Percentiles rank a stretch among this genome's conserved stretches.
Conservation (phyloP, 2,888 invertebrate genomes). For the Harpalus rubripes region DNA sequence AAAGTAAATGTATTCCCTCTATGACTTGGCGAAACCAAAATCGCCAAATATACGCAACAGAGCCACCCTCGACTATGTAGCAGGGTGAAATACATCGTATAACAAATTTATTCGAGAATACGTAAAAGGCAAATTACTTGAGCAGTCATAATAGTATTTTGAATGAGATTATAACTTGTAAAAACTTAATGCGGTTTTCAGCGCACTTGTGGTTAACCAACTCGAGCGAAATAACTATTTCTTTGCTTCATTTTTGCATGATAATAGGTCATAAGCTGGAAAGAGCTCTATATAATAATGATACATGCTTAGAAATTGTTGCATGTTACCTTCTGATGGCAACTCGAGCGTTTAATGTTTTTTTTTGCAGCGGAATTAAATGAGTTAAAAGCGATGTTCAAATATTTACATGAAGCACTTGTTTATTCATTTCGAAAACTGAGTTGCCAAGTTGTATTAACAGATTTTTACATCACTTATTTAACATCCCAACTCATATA, state of each 20-base stretch:
- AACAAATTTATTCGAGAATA: slow-evolving; percentile 33
- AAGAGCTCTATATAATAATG: slow-evolving; percentile 31
- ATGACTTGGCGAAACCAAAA: slow-evolving; percentile 11
- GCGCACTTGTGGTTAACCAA: slow-evolving; percentile 29
- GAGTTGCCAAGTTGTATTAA: slow-evolving; percentile 10
- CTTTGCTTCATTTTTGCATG: slow-evolving; percentile 47
- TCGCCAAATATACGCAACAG: background rate
- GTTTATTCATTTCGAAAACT: slow-evolving; percentile 50
- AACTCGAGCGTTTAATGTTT: slow-evolving; percentile 29
- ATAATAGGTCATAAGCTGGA: slow-evolving; percentile 35
- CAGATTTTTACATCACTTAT: slow-evolving; percentile 12
- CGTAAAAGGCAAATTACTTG: slow-evolving; percentile 39
- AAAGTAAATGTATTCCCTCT: slow-evolving; percentile 34
- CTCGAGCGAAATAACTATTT: slow-evolving; percentile 28
- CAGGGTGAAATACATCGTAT: slow-evolving; percentile 4
- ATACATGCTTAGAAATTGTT: slow-evolving; percentile 41
- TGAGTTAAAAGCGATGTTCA: slow-evolving; percentile 39
- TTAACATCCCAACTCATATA: background rate
- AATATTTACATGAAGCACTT: slow-evolving; percentile 32
- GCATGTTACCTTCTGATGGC: slow-evolving; percentile 33
- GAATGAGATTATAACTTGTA: slow-evolving; percentile 37
- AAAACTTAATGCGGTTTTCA: slow-evolving; percentile 45
- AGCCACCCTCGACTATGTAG: background rate
- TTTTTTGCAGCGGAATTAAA: slow-evolving; percentile 37
- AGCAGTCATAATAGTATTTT: slow-evolving; percentile 35